phyloP scores from a whole-genome alignment of 2,113 vertebrate species.

The Triplophysa rosa region DNA sequence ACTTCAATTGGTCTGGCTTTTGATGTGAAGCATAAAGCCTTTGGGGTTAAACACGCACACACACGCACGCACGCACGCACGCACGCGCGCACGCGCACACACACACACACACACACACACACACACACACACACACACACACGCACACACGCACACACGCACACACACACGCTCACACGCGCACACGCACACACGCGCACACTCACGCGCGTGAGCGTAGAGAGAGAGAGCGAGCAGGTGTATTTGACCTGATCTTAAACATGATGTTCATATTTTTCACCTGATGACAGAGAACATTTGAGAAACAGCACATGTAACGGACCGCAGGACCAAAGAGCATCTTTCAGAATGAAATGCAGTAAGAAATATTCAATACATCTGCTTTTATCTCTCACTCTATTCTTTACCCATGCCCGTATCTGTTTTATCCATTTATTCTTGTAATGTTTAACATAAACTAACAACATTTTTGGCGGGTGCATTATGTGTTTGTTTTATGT shows the following conservation, averaged over 20 bases:
- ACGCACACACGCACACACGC: constrained; percentile 15
- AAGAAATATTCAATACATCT: too few relatives aligned
- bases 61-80: too few relatives aligned
- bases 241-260: constrained; percentile 51
- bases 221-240: constrained; percentile 31
- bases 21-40: constrained; percentile 48
- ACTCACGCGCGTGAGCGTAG: too few relatives aligned
- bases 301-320: background rate
- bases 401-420: too few relatives aligned
- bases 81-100: too few relatives aligned
- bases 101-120: constrained; percentile 21
- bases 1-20: constrained; percentile 51
- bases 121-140: constrained; percentile 14
- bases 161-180: too few relatives aligned
- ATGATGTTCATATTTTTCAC: constrained; percentile 61
- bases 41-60: constrained; percentile 40
- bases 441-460: too few relatives aligned
- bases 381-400: too few relatives aligned
- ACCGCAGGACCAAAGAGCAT: background rate
- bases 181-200: constrained; percentile 14
- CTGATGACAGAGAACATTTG: constrained; percentile 27
- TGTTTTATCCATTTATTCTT: too few relatives aligned
- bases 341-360: too few relatives aligned
- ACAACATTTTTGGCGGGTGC: too few relatives aligned
- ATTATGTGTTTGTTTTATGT: too few relatives aligned